These are phyloP conservation scores for Andrena marginata DNA, from an alignment of 2,888 invertebrate genomes.

Conservation along the genomic window DNA sequence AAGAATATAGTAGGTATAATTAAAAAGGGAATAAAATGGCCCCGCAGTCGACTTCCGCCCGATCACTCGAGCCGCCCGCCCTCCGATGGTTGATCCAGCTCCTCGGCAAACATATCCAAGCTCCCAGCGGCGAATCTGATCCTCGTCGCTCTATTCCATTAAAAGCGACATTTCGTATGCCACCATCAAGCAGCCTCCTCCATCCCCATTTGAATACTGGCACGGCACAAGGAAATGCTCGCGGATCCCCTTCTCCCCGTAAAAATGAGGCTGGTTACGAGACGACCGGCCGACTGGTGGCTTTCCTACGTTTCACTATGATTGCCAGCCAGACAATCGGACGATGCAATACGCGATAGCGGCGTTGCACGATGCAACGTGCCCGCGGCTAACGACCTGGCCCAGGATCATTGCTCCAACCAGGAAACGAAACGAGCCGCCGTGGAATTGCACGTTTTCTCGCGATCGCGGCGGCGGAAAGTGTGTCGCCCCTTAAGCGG, in stretches of 20 bases:
- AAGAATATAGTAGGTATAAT: too few relatives aligned
- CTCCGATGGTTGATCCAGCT: too few relatives aligned
- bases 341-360: conserved; percentile 51
- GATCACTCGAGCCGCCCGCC: too few relatives aligned
- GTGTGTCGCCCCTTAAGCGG: conserved; percentile 74
- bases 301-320: conserved; percentile 43
- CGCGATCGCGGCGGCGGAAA: conserved; percentile 75
- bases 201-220: background rate
- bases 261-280: conserved; percentile 36
- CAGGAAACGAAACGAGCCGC: conserved; percentile 81
- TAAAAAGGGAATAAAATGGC: too few relatives aligned
- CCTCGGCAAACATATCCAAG: too few relatives aligned
- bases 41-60: too few relatives aligned
- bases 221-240: conserved; percentile 10
- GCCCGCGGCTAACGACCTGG: conserved; percentile 74
- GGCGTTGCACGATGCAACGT: conserved; percentile 50
- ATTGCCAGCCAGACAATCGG: conserved; percentile 54
- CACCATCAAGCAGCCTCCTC: background rate
- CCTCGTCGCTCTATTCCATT: background rate
- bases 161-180: too few relatives aligned
- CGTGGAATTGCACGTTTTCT: conserved; percentile 81
- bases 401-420: conserved; percentile 80
- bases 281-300: conserved; percentile 2
- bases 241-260: background rate
- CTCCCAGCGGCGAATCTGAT: too few relatives aligned